Base-by-base conservation (phyloP, 2,113 vertebrate species). In the Cnemophilus loriae region DNA sequence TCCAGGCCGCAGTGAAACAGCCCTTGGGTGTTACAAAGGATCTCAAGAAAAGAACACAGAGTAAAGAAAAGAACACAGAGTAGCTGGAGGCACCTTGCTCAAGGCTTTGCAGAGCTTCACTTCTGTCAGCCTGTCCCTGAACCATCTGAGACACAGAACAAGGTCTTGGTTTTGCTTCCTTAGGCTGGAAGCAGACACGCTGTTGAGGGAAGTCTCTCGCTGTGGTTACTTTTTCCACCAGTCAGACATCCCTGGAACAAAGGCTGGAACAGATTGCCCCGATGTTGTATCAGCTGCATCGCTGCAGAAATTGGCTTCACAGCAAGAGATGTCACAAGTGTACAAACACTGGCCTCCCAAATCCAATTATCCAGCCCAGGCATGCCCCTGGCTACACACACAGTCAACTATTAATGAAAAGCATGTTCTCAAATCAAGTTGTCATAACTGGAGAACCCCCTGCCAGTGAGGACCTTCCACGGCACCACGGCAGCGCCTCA, bases 401-500 rank as follows among this genome's bases (percentile, higher is more conserved):
- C 84, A 76, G 56, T 2, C 13, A 71, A 60, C 56, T 27, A 21
- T 6, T 79, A 61, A 92, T 79, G 57, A 85, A 87, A 77, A 76
- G 70, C 81, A 22, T 6, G 57, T 33, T 73, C 80, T 73, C 60
- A 69, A 84, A 84, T 89, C 85, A 59, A 77, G 85, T 18, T 86
- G 83, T 92, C 83, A 57, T 23, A 47, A 60, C 61, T 60, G 44
- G 30, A 65, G 35, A 71, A 73, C 42, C 71, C 70, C 55, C 61
- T 32, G 37, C 64, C 10, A 27, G 44, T 7, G 33, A 90, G 56
- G 79, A 73, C 42, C 82, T 75, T 71, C 75, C 74, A 67, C 3
- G 0, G 32, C 60, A 37, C 78, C n/a, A 27, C 0, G 0, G 52
- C 52, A 86, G 76, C 1, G 0, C 59, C 80, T 85, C 28, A 22